These are phyloP conservation scores for Cataglyphis rosenhaueri DNA, from an alignment of 2,888 invertebrate genomes.

Conservation along the genomic window DNA sequence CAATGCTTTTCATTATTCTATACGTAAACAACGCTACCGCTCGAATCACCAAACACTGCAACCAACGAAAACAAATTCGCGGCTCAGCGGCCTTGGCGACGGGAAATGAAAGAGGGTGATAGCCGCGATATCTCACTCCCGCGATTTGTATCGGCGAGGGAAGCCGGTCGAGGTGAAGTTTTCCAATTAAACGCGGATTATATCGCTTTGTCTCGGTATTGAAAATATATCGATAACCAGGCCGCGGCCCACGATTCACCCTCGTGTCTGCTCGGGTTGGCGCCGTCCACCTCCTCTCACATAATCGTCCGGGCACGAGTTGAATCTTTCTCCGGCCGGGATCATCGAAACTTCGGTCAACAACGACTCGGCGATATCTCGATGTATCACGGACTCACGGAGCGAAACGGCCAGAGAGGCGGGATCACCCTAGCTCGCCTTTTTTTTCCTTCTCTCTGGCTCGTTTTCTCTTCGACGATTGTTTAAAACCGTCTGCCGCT, in stretches of 20 bases:
- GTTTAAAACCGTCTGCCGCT: constrained; percentile 73
- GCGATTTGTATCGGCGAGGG: constrained; percentile 79
- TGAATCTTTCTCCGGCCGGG: constrained; percentile 80
- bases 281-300: constrained; percentile 61
- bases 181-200: constrained; percentile 85
- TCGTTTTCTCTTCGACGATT: constrained; percentile 74
- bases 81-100: constrained; percentile 37
- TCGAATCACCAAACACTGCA: constrained; percentile 36
- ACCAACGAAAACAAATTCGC: constrained; percentile 54
- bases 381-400: constrained; percentile 70
- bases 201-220: constrained; percentile 83
- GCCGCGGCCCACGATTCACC: constrained; percentile 29
- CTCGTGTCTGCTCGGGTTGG: constrained; percentile 56
- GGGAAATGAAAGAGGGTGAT: not conserved
- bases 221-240: constrained; percentile 80
- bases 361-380: constrained; percentile 80
- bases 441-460: constrained; percentile 61
- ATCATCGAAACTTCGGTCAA: constrained; percentile 84
- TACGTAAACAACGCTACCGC: constrained; percentile 38
- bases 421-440: constrained; percentile 63
- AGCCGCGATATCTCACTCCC: constrained; percentile 68
- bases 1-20: constrained; percentile 45
- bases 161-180: constrained; percentile 79
- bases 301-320: constrained; percentile 76
- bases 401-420: constrained; percentile 68